Evolutionary conservation across 2,888 invertebrate species (phyloP).

Genomic region (Anoplius nigerrimus): DNA sequence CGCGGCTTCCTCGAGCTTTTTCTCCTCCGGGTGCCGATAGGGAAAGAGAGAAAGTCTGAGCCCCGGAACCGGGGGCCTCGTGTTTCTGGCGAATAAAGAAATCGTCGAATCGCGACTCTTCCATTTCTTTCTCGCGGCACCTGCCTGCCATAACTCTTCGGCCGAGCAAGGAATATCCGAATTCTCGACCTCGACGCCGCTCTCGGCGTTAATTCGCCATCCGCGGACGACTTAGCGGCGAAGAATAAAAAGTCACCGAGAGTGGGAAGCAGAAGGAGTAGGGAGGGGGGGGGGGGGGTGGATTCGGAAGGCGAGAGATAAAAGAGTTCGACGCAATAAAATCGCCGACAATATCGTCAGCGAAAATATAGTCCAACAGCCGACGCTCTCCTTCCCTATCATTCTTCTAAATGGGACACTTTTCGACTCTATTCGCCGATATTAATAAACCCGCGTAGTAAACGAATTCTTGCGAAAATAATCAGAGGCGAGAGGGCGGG

Average conservation of each 20-base stretch:
- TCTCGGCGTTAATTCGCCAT: not conserved
- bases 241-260: not conserved
- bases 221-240: not conserved
- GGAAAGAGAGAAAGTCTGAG: constrained; percentile 7
- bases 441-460: too few relatives aligned
- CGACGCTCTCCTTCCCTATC: too few relatives aligned
- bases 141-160: constrained; percentile 49
- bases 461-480: too few relatives aligned
- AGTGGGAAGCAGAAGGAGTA: too few relatives aligned
- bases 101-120: constrained; percentile 50
- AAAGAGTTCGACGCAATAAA: not conserved
- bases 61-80: constrained; percentile 9
- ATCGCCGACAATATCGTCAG: too few relatives aligned
- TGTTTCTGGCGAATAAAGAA: constrained; percentile 53
- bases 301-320: not conserved
- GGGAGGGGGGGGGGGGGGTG: too few relatives aligned
- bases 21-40: constrained; percentile 13
- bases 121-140: constrained; percentile 50
- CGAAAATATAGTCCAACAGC: too few relatives aligned
- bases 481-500: too few relatives aligned
- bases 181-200: constrained; percentile 6
- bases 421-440: too few relatives aligned
- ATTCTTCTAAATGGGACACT: too few relatives aligned
- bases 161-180: constrained; percentile 10
- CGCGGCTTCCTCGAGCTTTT: constrained; percentile 28